Evolutionary conservation across 1,140 invertebrate species (phyloP), one percentile per base, ranked within the genome.

Genomic region (Nilaparvata lugens): DNA sequence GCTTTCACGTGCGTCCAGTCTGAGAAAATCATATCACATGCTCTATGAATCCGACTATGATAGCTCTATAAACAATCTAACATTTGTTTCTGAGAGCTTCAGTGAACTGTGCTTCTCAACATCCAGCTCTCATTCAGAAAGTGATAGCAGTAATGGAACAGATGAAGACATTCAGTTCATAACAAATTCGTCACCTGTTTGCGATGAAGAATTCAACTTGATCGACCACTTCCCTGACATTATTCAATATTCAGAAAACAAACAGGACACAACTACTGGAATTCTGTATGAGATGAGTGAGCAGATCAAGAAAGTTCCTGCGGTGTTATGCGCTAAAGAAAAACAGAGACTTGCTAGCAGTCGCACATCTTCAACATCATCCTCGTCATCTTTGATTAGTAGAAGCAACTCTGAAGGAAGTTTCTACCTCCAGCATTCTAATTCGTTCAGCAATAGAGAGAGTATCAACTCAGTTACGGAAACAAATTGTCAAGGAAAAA

Each of bases 221-320:
- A 51, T 48, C 19, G 63, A 62, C 56, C 23, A 53, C 16, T 53
- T 53, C 42, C 43, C 57, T 25, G 43, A 40, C 14, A 38, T 58
- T 19, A 13, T 31, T 3, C 19, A 35, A 24, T 58, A 48, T 28
- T 14, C 35, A 4, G 54, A 11, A 13, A 16, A 45, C 14, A 56
- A 18, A 21, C 28, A 35, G 14, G 56, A 62, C 28, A 55, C 62
- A 51, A 65, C 65, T 14, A 43, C 40, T 19, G 62, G 61, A 9
- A 67, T 67, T 48, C 35, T 67, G 5, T 67, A 67, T 58, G 52
- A 65, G 54, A 63, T 67, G 23, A 63, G 65, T 56, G 38, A 60
- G 21, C 63, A 62, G 19, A 58, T 67, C 21, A 60, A 63, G 19
- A 65, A 63, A 62, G 65, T 67, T 13, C 64, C 64, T 21, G 14